phyloP scores from a whole-genome alignment of 2,888 invertebrate genomes.

The Hanleya hanleyi region DNA sequence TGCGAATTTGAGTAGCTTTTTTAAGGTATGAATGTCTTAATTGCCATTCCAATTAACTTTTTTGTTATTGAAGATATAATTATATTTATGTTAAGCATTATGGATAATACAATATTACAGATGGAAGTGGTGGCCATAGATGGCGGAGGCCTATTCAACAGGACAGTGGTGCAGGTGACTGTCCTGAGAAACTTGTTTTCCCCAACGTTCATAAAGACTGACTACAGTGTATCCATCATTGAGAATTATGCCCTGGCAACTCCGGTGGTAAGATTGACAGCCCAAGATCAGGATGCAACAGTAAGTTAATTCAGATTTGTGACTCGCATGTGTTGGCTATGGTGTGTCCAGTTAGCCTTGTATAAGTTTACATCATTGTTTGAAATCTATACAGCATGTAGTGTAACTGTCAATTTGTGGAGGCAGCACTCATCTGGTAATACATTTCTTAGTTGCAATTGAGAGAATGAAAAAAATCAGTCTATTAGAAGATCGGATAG shows the following conservation, averaged over 20 bases:
- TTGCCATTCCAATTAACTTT: too few relatives aligned
- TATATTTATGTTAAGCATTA: background rate
- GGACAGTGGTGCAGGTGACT: conserved; percentile 50
- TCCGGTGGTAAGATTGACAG: conserved; percentile 45
- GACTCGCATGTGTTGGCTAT: too few relatives aligned
- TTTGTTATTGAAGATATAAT: background rate
- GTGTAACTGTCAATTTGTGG: too few relatives aligned
- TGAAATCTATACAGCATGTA: too few relatives aligned
- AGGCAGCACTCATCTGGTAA: too few relatives aligned
- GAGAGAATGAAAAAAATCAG: too few relatives aligned
- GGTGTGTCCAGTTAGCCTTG: too few relatives aligned
- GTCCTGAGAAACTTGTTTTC: conserved; percentile 59
- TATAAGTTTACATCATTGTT: too few relatives aligned
- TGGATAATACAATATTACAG: too few relatives aligned
- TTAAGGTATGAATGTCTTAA: background rate
- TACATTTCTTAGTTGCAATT: too few relatives aligned
- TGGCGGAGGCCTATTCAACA: conserved; percentile 53
- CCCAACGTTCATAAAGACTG: conserved; percentile 47
- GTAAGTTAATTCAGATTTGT: conserved; percentile 37
- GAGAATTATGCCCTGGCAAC: conserved; percentile 53
- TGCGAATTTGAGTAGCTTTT: too few relatives aligned
- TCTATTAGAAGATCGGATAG: too few relatives aligned
- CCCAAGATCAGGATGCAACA: conserved; percentile 52
- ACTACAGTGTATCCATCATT: conserved; percentile 39
- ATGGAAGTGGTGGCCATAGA: conserved; percentile 59